Base-by-base conservation (phyloP, 2,888 invertebrate genomes). In the Cheilosia pagana region DNA sequence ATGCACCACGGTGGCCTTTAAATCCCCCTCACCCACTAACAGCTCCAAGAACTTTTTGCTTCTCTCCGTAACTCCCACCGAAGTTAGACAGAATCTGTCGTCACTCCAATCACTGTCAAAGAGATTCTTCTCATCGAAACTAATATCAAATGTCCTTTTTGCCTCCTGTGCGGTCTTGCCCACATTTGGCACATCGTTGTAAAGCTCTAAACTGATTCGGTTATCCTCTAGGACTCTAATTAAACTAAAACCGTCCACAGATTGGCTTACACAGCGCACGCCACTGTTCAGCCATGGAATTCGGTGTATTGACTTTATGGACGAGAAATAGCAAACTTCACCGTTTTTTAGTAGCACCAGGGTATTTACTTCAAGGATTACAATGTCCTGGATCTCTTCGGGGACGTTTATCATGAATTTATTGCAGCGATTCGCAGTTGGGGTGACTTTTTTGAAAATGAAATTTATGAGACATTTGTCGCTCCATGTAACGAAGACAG, bases 401-500 rank as follows among this genome's bases (percentile, higher is more conserved):
- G 81, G 39, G 1, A 87, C 23, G 8, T 31, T 41, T 16, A 88
- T 87, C 2, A 86, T 74, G 41, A 86, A 87, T 52, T 82, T 86
- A 55, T 87, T 87, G n/a, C 75, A 86, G 8, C 83, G 72, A 6
- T 86, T 81, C 6, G 88, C 83, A 4, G 87, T 77, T 16, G 81
- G 76, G 1, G 28, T 52, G 0, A 88, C 87, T 53, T 88, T 89
- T 82, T 91, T 91, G 16, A 91, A 91, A 10, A 91, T 89, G 72
- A 89, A 91, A 78, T 90, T 91, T 0, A 91, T 82, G 23, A 91
- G 77, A 72, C 90, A 90, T 35, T 89, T 88, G 50, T 90, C 89
- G 55, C 89, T 90, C 91, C 91, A 91, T 8, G 90, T 89, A 14
- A 91, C 89, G 71, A 91, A 91, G 0, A 91, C 90, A 0, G 90